phyloP scores from a whole-genome alignment of 2,888 invertebrate genomes.

The Autographa pulchrina region DNA sequence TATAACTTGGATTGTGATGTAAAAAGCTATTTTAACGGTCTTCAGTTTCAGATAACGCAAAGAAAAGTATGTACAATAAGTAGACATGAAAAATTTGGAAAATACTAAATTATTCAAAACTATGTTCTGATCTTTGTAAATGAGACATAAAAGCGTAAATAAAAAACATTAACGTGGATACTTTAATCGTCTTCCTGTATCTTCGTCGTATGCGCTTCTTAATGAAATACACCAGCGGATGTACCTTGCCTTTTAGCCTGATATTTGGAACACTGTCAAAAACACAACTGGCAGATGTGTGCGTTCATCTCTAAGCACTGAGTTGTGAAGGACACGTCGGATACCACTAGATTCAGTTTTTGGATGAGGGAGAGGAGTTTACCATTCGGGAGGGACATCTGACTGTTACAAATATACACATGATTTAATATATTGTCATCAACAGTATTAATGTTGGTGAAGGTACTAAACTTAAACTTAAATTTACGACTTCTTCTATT shows the following conservation, averaged over 20 bases:
- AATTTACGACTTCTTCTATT: conserved; percentile 85
- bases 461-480: conserved; percentile 5
- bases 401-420: conserved; percentile 90
- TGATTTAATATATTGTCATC: neutral
- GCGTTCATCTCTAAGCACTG: conserved; percentile 94
- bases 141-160: neutral
- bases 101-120: neutral
- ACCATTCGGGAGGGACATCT: conserved; percentile 91
- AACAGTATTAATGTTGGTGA: neutral
- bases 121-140: neutral
- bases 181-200: neutral
- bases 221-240: neutral
- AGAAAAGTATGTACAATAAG: neutral
- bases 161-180: neutral
- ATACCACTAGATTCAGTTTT: conserved; percentile 91
- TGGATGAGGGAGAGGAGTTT: conserved; percentile 90
- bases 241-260: neutral
- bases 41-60: neutral
- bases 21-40: neutral
- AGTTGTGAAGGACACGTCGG: conserved; percentile 92
- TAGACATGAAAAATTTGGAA: neutral
- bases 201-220: neutral
- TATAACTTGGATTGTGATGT: neutral
- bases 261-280: conserved; percentile 69
- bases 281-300: conserved; percentile 93